Evolutionary conservation across 2,888 invertebrate genomes (phyloP).

Genomic region (Margaritifera margaritifera): DNA sequence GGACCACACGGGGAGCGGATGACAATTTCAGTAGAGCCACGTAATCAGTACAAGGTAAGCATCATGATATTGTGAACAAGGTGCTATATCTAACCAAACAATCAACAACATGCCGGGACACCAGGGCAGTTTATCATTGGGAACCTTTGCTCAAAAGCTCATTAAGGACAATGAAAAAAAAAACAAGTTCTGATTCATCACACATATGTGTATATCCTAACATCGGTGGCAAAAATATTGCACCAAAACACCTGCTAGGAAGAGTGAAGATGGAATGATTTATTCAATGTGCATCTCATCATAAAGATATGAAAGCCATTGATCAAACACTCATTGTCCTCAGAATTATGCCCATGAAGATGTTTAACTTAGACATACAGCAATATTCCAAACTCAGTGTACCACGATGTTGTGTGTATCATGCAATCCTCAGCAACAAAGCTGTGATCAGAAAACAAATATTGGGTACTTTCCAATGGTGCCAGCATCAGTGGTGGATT

Average conservation of each 20-base stretch:
- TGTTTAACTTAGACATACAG: no score
- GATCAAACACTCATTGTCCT: constrained; percentile 1
- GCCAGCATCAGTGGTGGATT: constrained; percentile 14
- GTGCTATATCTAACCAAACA: constrained; percentile 15
- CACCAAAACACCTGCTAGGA: no score
- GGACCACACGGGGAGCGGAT: constrained; percentile 11
- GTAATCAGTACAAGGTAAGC: constrained; percentile 17
- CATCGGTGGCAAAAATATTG: no score
- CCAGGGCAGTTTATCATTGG: no score
- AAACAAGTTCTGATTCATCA: no score
- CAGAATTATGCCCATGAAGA: no score
- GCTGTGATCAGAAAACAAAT: no score
- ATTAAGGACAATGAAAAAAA: no score
- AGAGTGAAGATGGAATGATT: no score
- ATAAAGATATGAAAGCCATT: not conserved
- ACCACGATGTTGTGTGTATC: constrained; percentile 1
- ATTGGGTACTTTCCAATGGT: constrained; percentile 13
- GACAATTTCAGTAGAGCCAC: constrained; percentile 18
- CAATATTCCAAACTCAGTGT: no score
- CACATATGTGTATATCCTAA: no score
- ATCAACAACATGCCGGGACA: constrained; percentile 1
- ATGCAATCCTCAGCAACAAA: constrained; percentile 4
- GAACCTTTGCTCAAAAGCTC: not conserved
- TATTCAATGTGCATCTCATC: no score
- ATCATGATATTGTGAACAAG: constrained; percentile 19